phyloP scores from a whole-genome alignment of 2,888 invertebrate genomes.

The Endotricha flammealis region DNA sequence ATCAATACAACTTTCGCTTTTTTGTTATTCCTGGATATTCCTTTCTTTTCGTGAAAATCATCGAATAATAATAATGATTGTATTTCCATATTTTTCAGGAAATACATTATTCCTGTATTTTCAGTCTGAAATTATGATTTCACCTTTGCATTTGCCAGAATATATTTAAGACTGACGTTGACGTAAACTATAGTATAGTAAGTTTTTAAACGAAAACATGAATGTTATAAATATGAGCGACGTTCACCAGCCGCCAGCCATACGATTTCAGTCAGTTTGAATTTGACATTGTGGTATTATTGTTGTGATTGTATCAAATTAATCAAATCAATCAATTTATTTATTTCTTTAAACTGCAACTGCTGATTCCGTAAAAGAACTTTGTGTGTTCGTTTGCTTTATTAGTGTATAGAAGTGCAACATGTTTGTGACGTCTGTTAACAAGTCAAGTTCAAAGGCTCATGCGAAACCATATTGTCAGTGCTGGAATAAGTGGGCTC shows the following conservation, averaged over 20 bases:
- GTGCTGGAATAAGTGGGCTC: conserved; percentile 46
- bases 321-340: background rate
- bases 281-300: background rate
- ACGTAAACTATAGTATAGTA: no score
- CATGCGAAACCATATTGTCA: conserved; percentile 53
- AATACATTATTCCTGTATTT: no score
- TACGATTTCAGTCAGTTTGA: background rate
- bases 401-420: no score
- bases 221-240: no score
- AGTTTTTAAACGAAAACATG: no score
- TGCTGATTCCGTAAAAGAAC: background rate
- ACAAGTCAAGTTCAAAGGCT: conserved; percentile 15
- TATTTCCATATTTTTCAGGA: no score
- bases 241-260: background rate
- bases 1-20: conserved; percentile 1
- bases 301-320: conserved; percentile 1
- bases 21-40: conserved; percentile 11
- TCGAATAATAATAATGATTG: no score
- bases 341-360: background rate
- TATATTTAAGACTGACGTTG: no score
- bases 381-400: no score
- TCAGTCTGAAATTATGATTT: no score
- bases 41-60: no score
- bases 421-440: conserved; percentile 18
- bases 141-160: no score